A percentile compares a stretch with the other conserved stretches of the same genome.
phyloP scores from a whole-genome alignment of 2,888 invertebrate species.

The Shargacucullia verbasci region DNA sequence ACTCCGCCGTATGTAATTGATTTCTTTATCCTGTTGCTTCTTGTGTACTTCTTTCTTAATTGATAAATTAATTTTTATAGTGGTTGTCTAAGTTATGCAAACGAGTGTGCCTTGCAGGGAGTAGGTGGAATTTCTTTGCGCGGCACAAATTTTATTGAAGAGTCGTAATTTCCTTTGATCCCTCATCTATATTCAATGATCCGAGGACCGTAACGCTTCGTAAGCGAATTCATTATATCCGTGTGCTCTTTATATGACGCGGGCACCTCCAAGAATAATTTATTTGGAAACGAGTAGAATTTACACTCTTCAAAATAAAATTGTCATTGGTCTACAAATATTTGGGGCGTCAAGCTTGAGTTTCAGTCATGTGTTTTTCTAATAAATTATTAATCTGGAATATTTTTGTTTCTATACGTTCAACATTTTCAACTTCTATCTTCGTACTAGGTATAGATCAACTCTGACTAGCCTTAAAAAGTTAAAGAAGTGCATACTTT shows the following conservation, averaged over 20 bases:
- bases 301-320: constrained; percentile 35
- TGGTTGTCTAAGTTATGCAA: constrained; percentile 72
- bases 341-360: not conserved
- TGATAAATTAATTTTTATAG: constrained; percentile 42
- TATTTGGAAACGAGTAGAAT: constrained; percentile 47
- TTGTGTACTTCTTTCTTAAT: constrained; percentile 19
- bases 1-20: constrained; percentile 56
- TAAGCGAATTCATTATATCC: constrained; percentile 86
- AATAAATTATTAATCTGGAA: too few relatives aligned
- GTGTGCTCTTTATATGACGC: constrained; percentile 73
- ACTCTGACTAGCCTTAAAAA: too few relatives aligned
- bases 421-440: too few relatives aligned
- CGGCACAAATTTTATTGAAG: constrained; percentile 83
- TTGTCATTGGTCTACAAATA: constrained; percentile 18
- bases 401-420: too few relatives aligned
- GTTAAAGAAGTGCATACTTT: too few relatives aligned
- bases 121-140: constrained; percentile 77
- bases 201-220: constrained; percentile 82
- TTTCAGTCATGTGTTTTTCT: not conserved
- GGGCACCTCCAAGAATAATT: constrained; percentile 52
- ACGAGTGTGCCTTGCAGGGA: constrained; percentile 70
- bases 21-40: constrained; percentile 50
- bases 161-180: constrained; percentile 87
- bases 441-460: too few relatives aligned
- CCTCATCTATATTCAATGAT: constrained; percentile 88